Evolutionary conservation across 2,113 vertebrate species (phyloP), one percentile per base, ranked within the genome.

Genomic region (Oncorhynchus tshawytscha): DNA sequence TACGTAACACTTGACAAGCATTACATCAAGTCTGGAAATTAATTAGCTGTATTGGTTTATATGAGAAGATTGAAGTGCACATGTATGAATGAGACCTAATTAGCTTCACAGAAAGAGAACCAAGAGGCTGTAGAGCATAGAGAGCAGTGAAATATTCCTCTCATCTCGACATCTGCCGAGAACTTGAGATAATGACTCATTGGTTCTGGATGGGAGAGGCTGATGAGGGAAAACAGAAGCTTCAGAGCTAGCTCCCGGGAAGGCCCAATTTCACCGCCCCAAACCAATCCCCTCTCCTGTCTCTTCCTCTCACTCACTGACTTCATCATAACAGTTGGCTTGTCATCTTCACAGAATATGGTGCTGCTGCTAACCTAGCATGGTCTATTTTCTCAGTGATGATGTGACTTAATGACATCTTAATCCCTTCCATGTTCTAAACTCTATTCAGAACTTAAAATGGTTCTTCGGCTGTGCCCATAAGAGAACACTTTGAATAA

Each of bases 151-250:
- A n/a, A 67, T 67, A 27, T 67, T 67, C 72, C 48, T 74, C 72
- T 25, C n/a, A 39, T 48, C n/a, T 2, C 51, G 64, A 74, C 73
- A 74, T 74, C 49, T 74, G 73, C n/a, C n/a, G 18, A 67, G 73
- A 66, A 45, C 73, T 67, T 67, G 73, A 74, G 34, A 29, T 74
- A 48, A 74, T 67, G 72, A 67, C 60, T 67, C 39, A 48, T 25
- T 65, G 11, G 2, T n/a, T 18, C 60, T 66, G 15, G 24, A 62
- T 62, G 59, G 59, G 34, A 29, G 12, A 5, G 18, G 34, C 49
- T 62, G 72, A 66, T n/a, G 13, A 22, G 20, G 20, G 39, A 70
- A 34, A n/a, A 13, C 8, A 12, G 67, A 15, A 12, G 67, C 34
- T 48, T 69, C 67, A 39, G 2, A 45, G 34, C 39, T 22, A 45